Conservation (phyloP, 2,113 vertebrate genomes). For the Speoplatyrhinus poulsoni region DNA sequence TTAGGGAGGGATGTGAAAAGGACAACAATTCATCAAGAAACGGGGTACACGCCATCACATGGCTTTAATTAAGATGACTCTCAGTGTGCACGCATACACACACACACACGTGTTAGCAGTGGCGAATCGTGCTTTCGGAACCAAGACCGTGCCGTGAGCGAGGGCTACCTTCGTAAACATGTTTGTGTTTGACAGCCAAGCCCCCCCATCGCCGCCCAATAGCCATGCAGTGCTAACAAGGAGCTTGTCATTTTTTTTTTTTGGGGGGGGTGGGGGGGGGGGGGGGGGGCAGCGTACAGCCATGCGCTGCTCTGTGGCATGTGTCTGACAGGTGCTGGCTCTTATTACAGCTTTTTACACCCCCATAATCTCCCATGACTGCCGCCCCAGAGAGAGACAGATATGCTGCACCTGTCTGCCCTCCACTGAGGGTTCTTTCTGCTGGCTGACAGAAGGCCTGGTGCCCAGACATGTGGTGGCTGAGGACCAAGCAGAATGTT, state of each 20-base stretch:
- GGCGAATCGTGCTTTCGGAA: background rate
- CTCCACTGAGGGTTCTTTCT: slow-evolving; percentile 27
- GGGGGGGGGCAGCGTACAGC: slow-evolving; percentile 26
- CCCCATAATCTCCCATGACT: slow-evolving; percentile 63
- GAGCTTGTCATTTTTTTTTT: background rate
- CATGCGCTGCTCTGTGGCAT: slow-evolving; percentile 38
- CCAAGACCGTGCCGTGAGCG: background rate
- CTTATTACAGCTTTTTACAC: slow-evolving; percentile 60
- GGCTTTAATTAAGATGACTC: slow-evolving; percentile 58
- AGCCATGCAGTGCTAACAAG: slow-evolving; percentile 33
- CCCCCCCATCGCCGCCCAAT: slow-evolving; percentile 29
- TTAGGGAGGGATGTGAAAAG: slow-evolving; percentile 48
- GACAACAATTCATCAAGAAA: slow-evolving; percentile 56
- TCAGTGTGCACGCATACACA: background rate
- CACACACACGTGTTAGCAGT: background rate
- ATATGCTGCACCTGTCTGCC: slow-evolving; percentile 62
- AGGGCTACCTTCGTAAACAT: background rate
- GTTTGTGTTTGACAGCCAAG: slow-evolving; percentile 1
- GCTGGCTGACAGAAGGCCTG: slow-evolving; percentile 47
- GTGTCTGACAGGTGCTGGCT: slow-evolving; percentile 72
- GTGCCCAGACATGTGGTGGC: slow-evolving; percentile 39
- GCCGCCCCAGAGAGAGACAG: slow-evolving; percentile 42
- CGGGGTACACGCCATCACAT: slow-evolving; percentile 20
- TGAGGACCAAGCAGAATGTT: too few species aligned
- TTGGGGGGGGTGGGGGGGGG: background rate